Conservation (phyloP, 2,888 invertebrate species). For the Hedya salicella region DNA sequence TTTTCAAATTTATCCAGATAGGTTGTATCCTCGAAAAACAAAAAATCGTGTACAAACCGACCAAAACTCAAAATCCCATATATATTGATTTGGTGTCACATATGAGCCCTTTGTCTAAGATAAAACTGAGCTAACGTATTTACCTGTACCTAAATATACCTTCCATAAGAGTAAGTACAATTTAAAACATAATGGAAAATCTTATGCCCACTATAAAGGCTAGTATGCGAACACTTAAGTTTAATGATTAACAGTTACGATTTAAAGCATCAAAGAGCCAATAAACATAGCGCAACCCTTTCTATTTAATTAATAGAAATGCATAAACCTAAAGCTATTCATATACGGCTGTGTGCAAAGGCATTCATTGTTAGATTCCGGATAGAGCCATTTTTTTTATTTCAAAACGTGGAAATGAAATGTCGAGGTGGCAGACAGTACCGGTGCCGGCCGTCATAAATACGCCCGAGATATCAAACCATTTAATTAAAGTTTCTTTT, state of each 20-base stretch:
- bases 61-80: too few species aligned
- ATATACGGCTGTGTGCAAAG: slow-evolving; percentile 8
- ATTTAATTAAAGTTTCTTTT: slow-evolving; percentile 77
- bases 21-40: too few species aligned
- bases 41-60: too few species aligned
- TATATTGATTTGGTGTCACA: too few species aligned
- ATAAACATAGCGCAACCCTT: not conserved
- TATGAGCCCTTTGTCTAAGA: too few species aligned
- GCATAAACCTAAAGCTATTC: slow-evolving; percentile 29
- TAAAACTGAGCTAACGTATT: too few species aligned
- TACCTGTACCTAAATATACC: too few species aligned
- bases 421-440: slow-evolving; percentile 46
- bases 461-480: slow-evolving; percentile 56
- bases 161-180: too few species aligned
- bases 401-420: slow-evolving; percentile 57
- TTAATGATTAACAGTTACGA: not conserved
- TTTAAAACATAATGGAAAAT: too few species aligned
- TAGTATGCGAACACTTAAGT: too few species aligned
- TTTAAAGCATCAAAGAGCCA: not conserved
- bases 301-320: slow-evolving; percentile 36
- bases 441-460: slow-evolving; percentile 58
- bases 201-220: too few species aligned
- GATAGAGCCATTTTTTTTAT: slow-evolving; percentile 44
- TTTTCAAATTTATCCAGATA: too few species aligned
- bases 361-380: slow-evolving; percentile 41